Conservation (phyloP, 2,888 invertebrate genomes). For the Subacronicta megacephala region DNA sequence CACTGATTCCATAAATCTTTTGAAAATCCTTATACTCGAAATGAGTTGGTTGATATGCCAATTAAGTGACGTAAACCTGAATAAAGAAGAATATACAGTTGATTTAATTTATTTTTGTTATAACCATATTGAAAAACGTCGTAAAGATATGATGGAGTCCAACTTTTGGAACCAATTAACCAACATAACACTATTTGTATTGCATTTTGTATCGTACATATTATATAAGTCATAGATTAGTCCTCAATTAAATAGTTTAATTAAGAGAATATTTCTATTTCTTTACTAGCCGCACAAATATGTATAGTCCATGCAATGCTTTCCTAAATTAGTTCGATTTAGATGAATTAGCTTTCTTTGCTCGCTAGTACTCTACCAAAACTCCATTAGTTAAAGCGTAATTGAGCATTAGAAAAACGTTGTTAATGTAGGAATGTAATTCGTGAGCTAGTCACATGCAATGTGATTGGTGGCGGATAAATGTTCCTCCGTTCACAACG, state of each 20-base stretch:
- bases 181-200: slow-evolving; percentile 29
- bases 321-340: slow-evolving; percentile 73
- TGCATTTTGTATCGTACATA: slow-evolving; percentile 32
- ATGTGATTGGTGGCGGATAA: slow-evolving; percentile 44
- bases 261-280: slow-evolving; percentile 60
- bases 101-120: background rate
- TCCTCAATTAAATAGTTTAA: slow-evolving; percentile 40
- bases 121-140: too few relatives aligned
- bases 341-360: slow-evolving; percentile 76
- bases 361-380: slow-evolving; percentile 70
- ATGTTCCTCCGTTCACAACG: slow-evolving; percentile 70
- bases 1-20: slow-evolving; percentile 19
- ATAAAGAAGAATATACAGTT: slow-evolving; percentile 10
- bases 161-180: slow-evolving; percentile 23
- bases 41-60: slow-evolving; percentile 30
- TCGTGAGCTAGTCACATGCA: slow-evolving; percentile 36
- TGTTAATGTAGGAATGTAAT: slow-evolving; percentile 72
- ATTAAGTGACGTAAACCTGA: slow-evolving; percentile 7
- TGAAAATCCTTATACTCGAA: slow-evolving; percentile 24
- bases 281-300: slow-evolving; percentile 77
- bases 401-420: slow-evolving; percentile 84
- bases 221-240: slow-evolving; percentile 40
- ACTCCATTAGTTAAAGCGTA: slow-evolving; percentile 68
- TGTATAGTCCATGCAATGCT: slow-evolving; percentile 82
- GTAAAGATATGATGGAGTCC: slow-evolving; percentile 1